Percentiles rank a stretch among this genome's conserved stretches.
Evolutionary conservation across 2,113 vertebrate genomes (phyloP).

Genomic region (Mus pahari): DNA sequence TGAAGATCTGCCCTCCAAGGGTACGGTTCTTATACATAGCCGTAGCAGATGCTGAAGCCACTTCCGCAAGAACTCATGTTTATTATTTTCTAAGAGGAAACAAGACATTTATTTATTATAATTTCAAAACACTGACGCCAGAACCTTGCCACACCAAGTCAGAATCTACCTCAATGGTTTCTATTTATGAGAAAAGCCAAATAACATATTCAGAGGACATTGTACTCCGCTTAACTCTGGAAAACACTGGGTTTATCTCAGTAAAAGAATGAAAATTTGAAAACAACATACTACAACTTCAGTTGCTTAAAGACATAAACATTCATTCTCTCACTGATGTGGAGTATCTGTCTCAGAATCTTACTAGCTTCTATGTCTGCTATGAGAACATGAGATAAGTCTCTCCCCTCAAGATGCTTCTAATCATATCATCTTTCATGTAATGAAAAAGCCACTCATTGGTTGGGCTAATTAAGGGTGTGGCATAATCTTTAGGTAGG

Average conservation of each 20-base stretch:
- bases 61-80: background rate
- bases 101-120: background rate
- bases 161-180: background rate
- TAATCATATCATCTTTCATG: background rate
- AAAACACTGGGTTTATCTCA: background rate
- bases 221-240: background rate
- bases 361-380: background rate
- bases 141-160: background rate
- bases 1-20: background rate
- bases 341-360: background rate
- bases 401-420: background rate
- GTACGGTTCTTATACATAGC: background rate
- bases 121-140: background rate
- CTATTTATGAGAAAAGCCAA: background rate
- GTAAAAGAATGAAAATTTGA: background rate
- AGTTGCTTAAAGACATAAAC: background rate
- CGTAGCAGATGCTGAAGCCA: background rate
- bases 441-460: background rate
- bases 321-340: background rate
- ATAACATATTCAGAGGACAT: background rate
- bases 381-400: background rate
- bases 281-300: background rate
- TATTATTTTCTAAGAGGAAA: conserved; percentile 33
- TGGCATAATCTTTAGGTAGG: background rate
- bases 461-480: background rate